Evolutionary conservation across 2,888 invertebrate species (phyloP).

Genomic region (Acleris literana): DNA sequence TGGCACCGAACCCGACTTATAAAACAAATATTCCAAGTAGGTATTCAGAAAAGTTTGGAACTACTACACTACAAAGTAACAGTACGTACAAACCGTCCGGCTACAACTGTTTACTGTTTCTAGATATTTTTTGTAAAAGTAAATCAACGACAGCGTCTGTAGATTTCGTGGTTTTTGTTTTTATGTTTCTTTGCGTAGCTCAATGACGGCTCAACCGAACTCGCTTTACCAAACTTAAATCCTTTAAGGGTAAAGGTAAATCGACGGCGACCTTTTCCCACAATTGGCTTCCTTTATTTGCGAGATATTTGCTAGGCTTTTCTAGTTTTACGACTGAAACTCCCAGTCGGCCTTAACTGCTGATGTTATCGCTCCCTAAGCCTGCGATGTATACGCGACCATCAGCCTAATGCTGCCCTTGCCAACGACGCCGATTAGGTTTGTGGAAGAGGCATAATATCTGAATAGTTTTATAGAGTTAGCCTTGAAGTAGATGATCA

Average conservation of each 20-base stretch:
- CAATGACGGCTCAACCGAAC: neutral
- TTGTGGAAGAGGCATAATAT: slow-evolving; percentile 18
- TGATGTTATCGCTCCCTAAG: slow-evolving; percentile 26
- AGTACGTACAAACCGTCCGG: no score
- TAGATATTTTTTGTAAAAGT: no score
- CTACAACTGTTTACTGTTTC: no score
- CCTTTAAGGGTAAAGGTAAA: slow-evolving; percentile 1
- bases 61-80: no score
- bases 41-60: no score
- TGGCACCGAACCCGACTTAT: no score
- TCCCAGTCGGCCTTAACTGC: slow-evolving; percentile 17
- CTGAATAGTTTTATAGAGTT: slow-evolving; percentile 4
- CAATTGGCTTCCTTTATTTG: slow-evolving; percentile 1
- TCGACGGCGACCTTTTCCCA: slow-evolving; percentile 5
- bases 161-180: no score
- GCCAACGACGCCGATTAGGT: slow-evolving; percentile 11
- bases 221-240: neutral
- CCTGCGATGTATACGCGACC: slow-evolving; percentile 18
- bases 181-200: no score
- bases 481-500: no score
- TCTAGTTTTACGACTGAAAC: slow-evolving; percentile 28
- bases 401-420: slow-evolving; percentile 12
- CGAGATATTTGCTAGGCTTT: slow-evolving; percentile 21
- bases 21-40: no score
- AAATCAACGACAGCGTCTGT: no score